These are phyloP conservation scores for Labeo rohita DNA, from an alignment of 2,113 vertebrate species.

Conservation along the genomic window DNA sequence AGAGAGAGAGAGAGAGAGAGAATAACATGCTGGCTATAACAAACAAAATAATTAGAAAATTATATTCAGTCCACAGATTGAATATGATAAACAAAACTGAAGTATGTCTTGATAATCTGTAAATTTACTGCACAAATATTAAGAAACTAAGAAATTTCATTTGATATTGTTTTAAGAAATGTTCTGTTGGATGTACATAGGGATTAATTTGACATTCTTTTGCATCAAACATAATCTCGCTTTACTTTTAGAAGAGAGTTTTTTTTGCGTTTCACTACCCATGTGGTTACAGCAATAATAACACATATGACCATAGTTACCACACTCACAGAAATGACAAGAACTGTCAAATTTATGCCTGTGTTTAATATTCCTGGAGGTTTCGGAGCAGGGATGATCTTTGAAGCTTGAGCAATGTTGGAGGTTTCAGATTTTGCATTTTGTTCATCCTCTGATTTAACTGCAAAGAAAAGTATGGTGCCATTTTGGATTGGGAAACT, in stretches of 20 bases:
- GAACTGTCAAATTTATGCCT: background rate
- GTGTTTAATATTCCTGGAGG: background rate
- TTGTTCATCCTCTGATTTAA: slow-evolving; percentile 60
- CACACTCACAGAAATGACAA: background rate
- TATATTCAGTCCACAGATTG: background rate
- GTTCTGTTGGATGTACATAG: too few relatives aligned
- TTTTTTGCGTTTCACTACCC: too few relatives aligned
- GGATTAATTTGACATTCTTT: too few relatives aligned
- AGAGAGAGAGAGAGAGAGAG: background rate
- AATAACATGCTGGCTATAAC: too few relatives aligned
- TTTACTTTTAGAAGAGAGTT: too few relatives aligned
- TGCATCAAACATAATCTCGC: too few relatives aligned
- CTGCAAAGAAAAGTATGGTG: slow-evolving; percentile 66
- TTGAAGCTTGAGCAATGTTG: slow-evolving; percentile 63
- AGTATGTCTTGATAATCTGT: background rate
- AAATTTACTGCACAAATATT: too few relatives aligned
- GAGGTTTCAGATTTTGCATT: slow-evolving; percentile 66
- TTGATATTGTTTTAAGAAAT: too few relatives aligned
- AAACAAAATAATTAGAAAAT: background rate
- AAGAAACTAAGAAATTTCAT: too few relatives aligned
- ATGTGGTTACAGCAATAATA: too few relatives aligned
- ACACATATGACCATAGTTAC: too few relatives aligned
- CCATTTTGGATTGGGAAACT: slow-evolving; percentile 49
- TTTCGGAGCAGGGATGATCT: background rate
- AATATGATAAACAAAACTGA: background rate